Evolutionary conservation across 1,140 invertebrate genomes (phyloP).

Genomic region (Zophobas morio): DNA sequence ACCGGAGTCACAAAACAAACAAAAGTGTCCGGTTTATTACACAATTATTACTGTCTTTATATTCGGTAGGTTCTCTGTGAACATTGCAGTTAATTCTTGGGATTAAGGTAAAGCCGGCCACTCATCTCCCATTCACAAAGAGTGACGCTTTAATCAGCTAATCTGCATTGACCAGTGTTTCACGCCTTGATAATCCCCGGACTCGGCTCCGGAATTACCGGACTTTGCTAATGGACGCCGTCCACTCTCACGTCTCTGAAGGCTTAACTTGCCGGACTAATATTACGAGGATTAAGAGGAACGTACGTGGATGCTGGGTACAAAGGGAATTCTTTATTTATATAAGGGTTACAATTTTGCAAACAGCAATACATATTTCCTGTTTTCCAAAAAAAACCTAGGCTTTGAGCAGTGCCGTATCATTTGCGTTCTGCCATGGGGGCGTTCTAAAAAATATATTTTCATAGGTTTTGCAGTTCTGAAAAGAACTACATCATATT

Average conservation of each 20-base stretch:
- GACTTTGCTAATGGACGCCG: constrained; percentile 45
- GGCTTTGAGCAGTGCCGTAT: no score
- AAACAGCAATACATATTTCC: no score
- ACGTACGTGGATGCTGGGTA: constrained; percentile 21
- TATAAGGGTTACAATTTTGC: no score
- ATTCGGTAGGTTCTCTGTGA: neutral
- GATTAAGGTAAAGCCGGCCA: constrained; percentile 30
- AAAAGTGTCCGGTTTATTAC: neutral
- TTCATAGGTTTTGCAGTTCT: no score
- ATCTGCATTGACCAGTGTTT: constrained; percentile 51
- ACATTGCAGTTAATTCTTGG: neutral
- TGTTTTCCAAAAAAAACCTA: no score
- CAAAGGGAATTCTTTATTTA: constrained; percentile 35
- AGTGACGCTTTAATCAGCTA: constrained; percentile 30
- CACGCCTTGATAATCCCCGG: constrained; percentile 50
- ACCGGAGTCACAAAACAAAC: neutral
- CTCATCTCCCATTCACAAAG: constrained; percentile 52
- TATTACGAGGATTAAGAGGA: constrained; percentile 18
- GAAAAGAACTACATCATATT: no score
- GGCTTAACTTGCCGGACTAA: constrained; percentile 20
- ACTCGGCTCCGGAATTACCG: constrained; percentile 41
- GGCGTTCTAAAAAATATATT: no score
- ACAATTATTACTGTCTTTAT: neutral
- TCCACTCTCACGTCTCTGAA: constrained; percentile 19
- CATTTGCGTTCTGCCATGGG: no score